Evolutionary conservation across 2,888 invertebrate species (phyloP).

Genomic region (Capitulum mitella): DNA sequence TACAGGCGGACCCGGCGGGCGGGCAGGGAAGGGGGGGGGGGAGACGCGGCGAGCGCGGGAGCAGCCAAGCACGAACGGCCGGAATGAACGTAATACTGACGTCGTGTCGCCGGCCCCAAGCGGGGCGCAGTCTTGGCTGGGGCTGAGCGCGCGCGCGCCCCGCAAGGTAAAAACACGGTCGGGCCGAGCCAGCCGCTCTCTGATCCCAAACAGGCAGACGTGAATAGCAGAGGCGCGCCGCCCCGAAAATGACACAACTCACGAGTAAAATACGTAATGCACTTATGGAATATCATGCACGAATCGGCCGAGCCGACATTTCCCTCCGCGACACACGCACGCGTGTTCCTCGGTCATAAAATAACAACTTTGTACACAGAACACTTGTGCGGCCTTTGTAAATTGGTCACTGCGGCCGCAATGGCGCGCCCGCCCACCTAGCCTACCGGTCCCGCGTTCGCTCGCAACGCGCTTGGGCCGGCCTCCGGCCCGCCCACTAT

Average conservation of each 20-base stretch:
- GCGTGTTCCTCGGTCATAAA: background rate
- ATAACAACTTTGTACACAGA: constrained; percentile 17
- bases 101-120: background rate
- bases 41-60: too few relatives aligned
- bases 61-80: background rate
- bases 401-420: background rate
- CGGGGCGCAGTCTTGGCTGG: background rate
- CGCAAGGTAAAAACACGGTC: background rate
- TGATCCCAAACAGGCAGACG: background rate
- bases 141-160: background rate
- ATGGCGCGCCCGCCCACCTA: background rate
- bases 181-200: too few relatives aligned
- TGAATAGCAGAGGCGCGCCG: background rate
- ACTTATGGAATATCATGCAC: constrained; percentile 24
- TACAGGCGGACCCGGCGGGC: background rate
- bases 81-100: constrained; percentile 16
- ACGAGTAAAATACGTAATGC: constrained; percentile 11
- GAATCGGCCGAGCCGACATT: background rate
- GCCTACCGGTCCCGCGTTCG: background rate
- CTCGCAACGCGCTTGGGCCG: background rate
- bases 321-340: background rate
- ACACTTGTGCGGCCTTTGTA: background rate
- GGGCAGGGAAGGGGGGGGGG: background rate
- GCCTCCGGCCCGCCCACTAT: background rate
- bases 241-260: background rate